These are phyloP conservation scores for Psilopogon haemacephalus DNA, from an alignment of 2,113 vertebrate species.

Conservation along the genomic window DNA sequence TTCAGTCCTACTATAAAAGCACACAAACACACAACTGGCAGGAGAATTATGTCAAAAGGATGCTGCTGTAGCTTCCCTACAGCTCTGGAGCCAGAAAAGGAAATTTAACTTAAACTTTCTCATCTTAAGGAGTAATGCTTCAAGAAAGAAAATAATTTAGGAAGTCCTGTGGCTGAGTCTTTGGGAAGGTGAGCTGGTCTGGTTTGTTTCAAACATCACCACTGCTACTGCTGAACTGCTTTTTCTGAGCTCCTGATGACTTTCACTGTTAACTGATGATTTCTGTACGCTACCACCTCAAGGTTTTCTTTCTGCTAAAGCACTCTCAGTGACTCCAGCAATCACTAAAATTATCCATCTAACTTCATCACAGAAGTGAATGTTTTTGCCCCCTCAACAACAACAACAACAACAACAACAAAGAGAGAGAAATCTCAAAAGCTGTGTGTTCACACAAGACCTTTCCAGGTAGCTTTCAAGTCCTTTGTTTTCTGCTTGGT, in stretches of 20 bases:
- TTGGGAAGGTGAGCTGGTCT: neutral
- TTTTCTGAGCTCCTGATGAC: slow-evolving; percentile 25
- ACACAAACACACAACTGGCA: neutral
- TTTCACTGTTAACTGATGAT: neutral
- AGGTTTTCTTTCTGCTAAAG: slow-evolving; percentile 10
- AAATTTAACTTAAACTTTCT: neutral
- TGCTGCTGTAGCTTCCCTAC: too few species aligned
- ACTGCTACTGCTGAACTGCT: neutral
- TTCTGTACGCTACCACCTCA: neutral
- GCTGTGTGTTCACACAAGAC: neutral
- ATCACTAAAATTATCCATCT: slow-evolving; percentile 16
- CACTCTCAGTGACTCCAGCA: neutral
- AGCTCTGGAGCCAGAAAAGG: neutral
- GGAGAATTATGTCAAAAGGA: too few species aligned
- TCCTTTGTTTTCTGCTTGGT: slow-evolving; percentile 60
- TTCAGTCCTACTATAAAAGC: neutral
- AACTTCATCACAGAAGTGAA: slow-evolving; percentile 1
- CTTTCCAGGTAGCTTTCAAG: slow-evolving; percentile 64
- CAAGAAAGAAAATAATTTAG: neutral
- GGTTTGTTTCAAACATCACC: neutral
- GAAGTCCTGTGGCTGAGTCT: neutral
- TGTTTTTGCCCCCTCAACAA: neutral
- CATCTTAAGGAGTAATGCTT: neutral
- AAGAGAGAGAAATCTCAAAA: neutral
- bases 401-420: neutral